Conservation (phyloP, 2,797 vertebrate genomes). For the Odontamblyopus rebecca region DNA sequence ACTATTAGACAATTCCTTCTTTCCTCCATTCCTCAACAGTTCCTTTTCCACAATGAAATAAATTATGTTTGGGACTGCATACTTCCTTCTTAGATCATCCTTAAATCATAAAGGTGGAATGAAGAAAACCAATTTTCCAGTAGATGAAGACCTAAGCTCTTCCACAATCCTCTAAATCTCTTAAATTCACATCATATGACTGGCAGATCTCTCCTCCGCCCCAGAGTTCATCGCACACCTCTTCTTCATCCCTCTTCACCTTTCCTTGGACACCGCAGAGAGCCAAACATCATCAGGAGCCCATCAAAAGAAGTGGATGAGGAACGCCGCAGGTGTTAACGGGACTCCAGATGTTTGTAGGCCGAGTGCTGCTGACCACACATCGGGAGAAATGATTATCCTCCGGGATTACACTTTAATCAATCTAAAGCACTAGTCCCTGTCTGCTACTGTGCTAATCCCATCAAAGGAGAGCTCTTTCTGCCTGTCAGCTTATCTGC, state of each 20-base stretch:
- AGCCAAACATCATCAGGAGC: slow-evolving; percentile 11
- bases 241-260: slow-evolving; percentile 27
- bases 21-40: not conserved
- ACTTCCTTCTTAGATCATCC: not conserved
- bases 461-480: slow-evolving; percentile 65
- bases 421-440: slow-evolving; percentile 71
- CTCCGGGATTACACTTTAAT: slow-evolving; percentile 76
- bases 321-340: slow-evolving; percentile 11
- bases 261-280: slow-evolving; percentile 23
- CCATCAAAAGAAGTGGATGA: not conserved
- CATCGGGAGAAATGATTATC: slow-evolving; percentile 72
- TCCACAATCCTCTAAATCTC: slow-evolving; percentile 7
- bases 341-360: slow-evolving; percentile 30
- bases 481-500: slow-evolving; percentile 64
- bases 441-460: slow-evolving; percentile 69
- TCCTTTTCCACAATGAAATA: too few species aligned
- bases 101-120: not conserved
- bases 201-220: slow-evolving; percentile 17
- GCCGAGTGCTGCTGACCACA: slow-evolving; percentile 40
- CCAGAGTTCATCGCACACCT: slow-evolving; percentile 27
- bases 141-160: slow-evolving; percentile 7
- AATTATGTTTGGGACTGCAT: not conserved
- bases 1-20: not conserved
- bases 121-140: slow-evolving; percentile 9
- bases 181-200: slow-evolving; percentile 15